phyloP scores from a whole-genome alignment of 2,113 vertebrate species.

The Mandrillus leucophaeus region DNA sequence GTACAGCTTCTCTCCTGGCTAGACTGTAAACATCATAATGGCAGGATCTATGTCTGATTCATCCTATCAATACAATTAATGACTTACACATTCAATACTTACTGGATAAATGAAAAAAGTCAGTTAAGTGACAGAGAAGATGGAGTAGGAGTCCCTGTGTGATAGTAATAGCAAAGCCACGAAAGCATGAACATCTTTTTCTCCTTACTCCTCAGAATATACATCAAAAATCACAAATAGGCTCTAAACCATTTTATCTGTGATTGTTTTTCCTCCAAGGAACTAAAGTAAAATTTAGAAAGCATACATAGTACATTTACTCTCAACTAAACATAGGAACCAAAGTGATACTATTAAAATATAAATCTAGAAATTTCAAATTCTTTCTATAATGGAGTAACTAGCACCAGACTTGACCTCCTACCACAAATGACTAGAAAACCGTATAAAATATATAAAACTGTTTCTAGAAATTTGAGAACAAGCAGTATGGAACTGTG shows the following conservation, averaged over 20 bases:
- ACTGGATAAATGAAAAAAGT: slow-evolving; percentile 1
- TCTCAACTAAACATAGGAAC: not conserved
- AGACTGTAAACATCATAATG: slow-evolving; percentile 28
- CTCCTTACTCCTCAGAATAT: not conserved
- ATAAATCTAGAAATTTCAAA: not conserved
- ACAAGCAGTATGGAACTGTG: not conserved
- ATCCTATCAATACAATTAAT: not conserved
- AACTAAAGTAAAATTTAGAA: slow-evolving; percentile 38
- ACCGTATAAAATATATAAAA: not conserved
- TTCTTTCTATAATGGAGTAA: not conserved
- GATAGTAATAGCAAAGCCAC: not conserved
- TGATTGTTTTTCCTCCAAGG: not conserved
- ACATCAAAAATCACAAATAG: not conserved
- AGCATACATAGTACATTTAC: not conserved
- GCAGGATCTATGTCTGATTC: not conserved
- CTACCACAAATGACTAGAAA: not conserved
- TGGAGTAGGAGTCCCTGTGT: not conserved
- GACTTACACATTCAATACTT: not conserved
- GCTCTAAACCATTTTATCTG: not conserved
- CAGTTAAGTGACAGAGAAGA: not conserved
- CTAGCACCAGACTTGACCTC: not conserved
- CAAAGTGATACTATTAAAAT: not conserved
- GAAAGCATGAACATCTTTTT: slow-evolving; percentile 12
- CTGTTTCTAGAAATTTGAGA: not conserved
- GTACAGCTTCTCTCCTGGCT: not conserved